phyloP scores from a whole-genome alignment of 1,140 invertebrate genomes.

The Zaprionus ghesquierei region DNA sequence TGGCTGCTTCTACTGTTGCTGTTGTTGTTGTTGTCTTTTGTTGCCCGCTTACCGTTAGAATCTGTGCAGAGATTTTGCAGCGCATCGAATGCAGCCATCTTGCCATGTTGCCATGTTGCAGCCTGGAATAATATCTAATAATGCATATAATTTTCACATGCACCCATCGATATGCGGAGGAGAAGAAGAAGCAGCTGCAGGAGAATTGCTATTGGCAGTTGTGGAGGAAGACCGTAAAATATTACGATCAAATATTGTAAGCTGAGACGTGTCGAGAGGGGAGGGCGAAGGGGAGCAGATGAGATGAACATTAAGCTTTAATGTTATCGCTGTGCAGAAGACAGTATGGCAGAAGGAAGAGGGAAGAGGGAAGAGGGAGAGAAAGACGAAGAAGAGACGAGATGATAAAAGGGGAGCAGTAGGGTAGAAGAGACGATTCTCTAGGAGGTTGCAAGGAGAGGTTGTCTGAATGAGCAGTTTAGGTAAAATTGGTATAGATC shows the following conservation, averaged over 20 bases:
- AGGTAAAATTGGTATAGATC: neutral
- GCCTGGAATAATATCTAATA: conserved; percentile 76
- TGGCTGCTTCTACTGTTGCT: conserved; percentile 38
- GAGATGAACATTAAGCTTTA: conserved; percentile 52
- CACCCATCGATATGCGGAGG: conserved; percentile 49
- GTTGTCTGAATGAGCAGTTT: neutral
- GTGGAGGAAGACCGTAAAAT: conserved; percentile 53
- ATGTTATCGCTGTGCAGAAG: conserved; percentile 18
- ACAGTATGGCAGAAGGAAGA: conserved; percentile 9
- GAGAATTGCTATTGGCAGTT: neutral
- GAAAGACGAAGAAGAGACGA: conserved; percentile 30
- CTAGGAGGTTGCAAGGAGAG: neutral
- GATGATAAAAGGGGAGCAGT: neutral
- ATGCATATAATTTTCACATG: conserved; percentile 78
- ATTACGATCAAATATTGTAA: conserved; percentile 75
- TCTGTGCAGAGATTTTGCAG: conserved; percentile 31
- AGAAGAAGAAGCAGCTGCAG: neutral
- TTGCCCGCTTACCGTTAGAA: conserved; percentile 44
- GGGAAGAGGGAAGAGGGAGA: neutral
- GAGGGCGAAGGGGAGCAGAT: neutral
- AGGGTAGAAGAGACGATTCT: neutral
- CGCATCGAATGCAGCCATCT: conserved; percentile 17
- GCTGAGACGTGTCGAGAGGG: conserved; percentile 7
- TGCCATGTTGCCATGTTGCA: neutral
- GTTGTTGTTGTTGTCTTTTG: conserved; percentile 39